Base-by-base conservation (phyloP, 2,113 vertebrate species). In the Prietella phreatophila region DNA sequence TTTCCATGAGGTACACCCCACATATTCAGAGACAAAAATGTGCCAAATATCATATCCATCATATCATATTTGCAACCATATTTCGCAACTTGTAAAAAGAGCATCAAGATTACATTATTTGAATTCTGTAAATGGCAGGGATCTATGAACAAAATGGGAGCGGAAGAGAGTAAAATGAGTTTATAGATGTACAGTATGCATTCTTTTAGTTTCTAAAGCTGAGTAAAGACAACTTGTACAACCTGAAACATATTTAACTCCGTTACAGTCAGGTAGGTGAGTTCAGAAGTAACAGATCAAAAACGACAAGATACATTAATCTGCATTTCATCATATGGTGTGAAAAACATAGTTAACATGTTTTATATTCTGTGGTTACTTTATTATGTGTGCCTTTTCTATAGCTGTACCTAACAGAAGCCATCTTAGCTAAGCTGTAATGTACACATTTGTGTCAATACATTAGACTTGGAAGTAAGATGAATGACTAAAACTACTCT, bases 1-100 rank as follows among this genome's bases (percentile, higher is more conserved):
- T 93, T 98, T 98, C 80, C 93, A 97, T 0, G 96, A 97, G 94
- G 97, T 97, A 91, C 84, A 83, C 14, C 63, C 60, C 33, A 71
- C n/a, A 85, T 9, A 56, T 25, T 55, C 5, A 56, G 22, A 75
- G 17, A 82, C 20, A 58, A 81, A 79, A 19, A 61, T 27, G 17
- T 60, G 19, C 0, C 56, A 39, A 4, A 60, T 25, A 58, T 81
- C 17, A 56, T 33, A 33, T 56, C 0, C 8, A 39, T 82, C 19
- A 2, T 60, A 36, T 22, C 30, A 36, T 60, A 82, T 39, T 60
- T 79, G 47, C 27, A 79, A 9, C 47, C 0, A 79, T n/a, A 67
- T 27, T n/a, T 81, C 50, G 50, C 6, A 60, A 80, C 6, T 50
- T 84, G 25, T 75, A 3, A 84, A 39, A 61, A 76, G 42, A 50